Conservation (phyloP, 2,113 vertebrate species). For the Scytalopus superciliaris region DNA sequence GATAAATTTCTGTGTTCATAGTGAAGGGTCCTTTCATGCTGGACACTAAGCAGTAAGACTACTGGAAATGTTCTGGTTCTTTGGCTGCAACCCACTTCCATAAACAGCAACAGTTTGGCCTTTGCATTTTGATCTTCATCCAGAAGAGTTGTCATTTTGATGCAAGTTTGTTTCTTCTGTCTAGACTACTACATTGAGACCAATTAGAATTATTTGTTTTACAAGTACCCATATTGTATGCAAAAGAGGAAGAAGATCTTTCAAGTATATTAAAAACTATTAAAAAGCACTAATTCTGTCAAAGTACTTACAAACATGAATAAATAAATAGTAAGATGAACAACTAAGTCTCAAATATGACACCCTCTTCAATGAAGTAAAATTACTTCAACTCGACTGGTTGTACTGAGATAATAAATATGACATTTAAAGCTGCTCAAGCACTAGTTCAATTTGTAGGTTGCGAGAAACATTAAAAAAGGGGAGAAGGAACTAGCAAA, state of each 20-base stretch:
- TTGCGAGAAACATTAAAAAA: conserved; percentile 61
- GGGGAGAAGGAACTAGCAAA: conserved; percentile 46
- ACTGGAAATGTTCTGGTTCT: conserved; percentile 7
- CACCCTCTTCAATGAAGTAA: conserved; percentile 54
- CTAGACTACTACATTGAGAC: conserved; percentile 53
- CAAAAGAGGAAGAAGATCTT: conserved; percentile 65
- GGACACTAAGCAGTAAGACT: conserved; percentile 1
- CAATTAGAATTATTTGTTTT: conserved; percentile 41
- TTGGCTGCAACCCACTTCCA: conserved; percentile 51
- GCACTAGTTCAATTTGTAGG: conserved; percentile 59
- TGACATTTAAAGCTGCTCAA: conserved; percentile 69
- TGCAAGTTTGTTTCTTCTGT: conserved; percentile 25
- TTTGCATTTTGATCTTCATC: not conserved
- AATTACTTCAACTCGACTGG: conserved; percentile 44
- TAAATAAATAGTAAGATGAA: conserved; percentile 69
- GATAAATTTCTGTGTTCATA: not conserved
- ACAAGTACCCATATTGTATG: conserved; percentile 66
- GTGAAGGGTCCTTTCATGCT: conserved; percentile 33
- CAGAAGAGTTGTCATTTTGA: conserved; percentile 54
- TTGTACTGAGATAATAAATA: conserved; percentile 53
- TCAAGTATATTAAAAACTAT: conserved; percentile 77
- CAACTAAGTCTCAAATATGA: conserved; percentile 55
- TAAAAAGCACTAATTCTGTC: conserved; percentile 70
- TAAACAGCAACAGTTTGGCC: not conserved
- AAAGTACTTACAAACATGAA: conserved; percentile 66